Evolutionary conservation across 92 coral and sea anemone genomes (phyloP), one percentile per base, ranked within the genome.

Genomic region (Porites cylindrica): DNA sequence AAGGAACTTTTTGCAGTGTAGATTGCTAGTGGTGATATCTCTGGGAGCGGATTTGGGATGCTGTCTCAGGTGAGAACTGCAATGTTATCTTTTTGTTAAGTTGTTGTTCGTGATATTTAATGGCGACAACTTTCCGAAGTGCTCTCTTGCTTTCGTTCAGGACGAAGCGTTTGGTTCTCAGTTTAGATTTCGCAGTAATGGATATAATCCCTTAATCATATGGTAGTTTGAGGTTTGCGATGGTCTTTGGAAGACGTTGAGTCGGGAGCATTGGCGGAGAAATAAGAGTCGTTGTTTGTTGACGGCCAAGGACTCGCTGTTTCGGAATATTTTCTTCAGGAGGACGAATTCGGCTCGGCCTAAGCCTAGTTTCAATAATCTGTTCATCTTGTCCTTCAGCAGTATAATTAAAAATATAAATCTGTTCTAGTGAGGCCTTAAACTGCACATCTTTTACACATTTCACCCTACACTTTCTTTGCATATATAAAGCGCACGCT

Each of bases 301-400:
- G 74, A 17, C 51, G 43, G 90, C 72, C 82, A 86, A 65, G 21
- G 26, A 29, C 72, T 86, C 86, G 85, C 84, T 86, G 75, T 86
- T 86, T 70, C 52, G 72, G 77, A 86, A 86, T 70, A 86, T 69
- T 86, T 63, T 61, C 77, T 78, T 78, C 23, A 51, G 16, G 70
- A 85, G 89, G 84, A 76, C 89, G 23, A 75, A 85, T 18, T 85
- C 85, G 89, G 88, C 88, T 74, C 84, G 85, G 83, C 82, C 88
- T 83, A 83, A 84, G 73, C 88, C 84, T 70, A 84, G 83, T 54
- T 84, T 84, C 43, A 73, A 60, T 84, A 84, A 84, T 70, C 32
- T 29, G 32, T 29, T 29, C 32, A 29, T 1, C 32, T 29, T 29
- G 32, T 29, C 32, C 32, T 29, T 29, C 32, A 29, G 32, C 4